Evolutionary conservation across 2,888 invertebrate genomes (phyloP), one percentile per base, ranked within the genome.

Genomic region (Drosophila nigritarsus): DNA sequence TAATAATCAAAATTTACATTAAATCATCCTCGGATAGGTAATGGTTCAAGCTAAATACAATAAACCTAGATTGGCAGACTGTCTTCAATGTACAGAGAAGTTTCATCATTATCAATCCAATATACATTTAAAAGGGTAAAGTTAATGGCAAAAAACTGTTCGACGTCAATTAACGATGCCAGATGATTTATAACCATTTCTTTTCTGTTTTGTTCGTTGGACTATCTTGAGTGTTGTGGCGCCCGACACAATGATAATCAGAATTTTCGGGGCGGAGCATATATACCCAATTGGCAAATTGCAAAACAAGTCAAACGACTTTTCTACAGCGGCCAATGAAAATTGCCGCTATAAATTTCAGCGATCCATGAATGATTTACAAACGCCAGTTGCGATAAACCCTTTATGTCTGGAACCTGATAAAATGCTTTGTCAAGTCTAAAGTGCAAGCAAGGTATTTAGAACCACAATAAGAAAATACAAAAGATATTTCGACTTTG

Each of bases 201-300:
- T 45, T 11, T 45, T 45, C 24, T 45, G 27, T 38, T 36, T 15
- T 36, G 15, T 30, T 36, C 24, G 24, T n/a, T 18, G 36, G 27
- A 24, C 50, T 80, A 82, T 83, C 82, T 86, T 49, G 48, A 84
- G 86, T 80, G 73, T 56, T 61, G 72, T 30, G 83, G 87, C 81
- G 87, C 84, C 83, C 64, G 70, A 49, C 45, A 24, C n/a, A 27
- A 20, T 60, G 88, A 84, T 88, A 78, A 86, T 42, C 2, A 20
- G 45, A 30, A 11, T n/a, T 34, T 13, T 27, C 1, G 56, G 51
- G 70, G 67, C 64, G 62, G 62, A 49, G 60, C 59, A 50, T n/a
- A 40, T 54, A n/a, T 27, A 18, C 29, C 27, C 42, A 54, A 69
- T 62, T 70, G 67, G 45, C 48, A 62, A 65, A 59, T 45, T 54